phyloP scores from a whole-genome alignment of 2,113 vertebrate species.

The Serilophus lunatus region DNA sequence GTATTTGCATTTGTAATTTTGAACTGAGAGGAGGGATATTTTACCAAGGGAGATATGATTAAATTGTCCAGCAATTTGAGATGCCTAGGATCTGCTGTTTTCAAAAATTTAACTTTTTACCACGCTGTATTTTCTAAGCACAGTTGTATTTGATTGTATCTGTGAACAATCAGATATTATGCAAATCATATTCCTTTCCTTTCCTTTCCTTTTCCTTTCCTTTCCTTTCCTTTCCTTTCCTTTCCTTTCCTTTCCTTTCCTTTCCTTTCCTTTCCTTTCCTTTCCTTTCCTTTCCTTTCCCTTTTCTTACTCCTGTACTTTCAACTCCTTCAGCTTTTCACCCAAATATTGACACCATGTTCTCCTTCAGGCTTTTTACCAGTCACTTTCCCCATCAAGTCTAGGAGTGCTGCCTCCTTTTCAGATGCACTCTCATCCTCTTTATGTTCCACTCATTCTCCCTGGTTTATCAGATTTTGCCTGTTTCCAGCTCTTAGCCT shows the following conservation, averaged over 20 bases:
- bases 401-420: background rate
- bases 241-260: background rate
- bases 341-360: fast-evolving
- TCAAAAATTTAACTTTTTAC: background rate
- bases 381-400: background rate
- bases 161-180: background rate
- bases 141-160: background rate
- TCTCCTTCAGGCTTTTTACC: background rate
- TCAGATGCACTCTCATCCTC: background rate
- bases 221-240: background rate
- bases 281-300: background rate
- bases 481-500: background rate
- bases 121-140: background rate
- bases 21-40: background rate
- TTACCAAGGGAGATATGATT: background rate
- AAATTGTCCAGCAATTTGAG: background rate
- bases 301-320: background rate
- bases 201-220: background rate
- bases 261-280: background rate
- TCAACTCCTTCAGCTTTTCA: background rate
- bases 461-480: background rate
- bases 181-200: background rate
- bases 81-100: background rate
- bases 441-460: background rate
- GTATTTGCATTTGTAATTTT: background rate